Evolutionary conservation across 2,797 vertebrate genomes (phyloP).

Genomic region (Toxotes lorentzi): DNA sequence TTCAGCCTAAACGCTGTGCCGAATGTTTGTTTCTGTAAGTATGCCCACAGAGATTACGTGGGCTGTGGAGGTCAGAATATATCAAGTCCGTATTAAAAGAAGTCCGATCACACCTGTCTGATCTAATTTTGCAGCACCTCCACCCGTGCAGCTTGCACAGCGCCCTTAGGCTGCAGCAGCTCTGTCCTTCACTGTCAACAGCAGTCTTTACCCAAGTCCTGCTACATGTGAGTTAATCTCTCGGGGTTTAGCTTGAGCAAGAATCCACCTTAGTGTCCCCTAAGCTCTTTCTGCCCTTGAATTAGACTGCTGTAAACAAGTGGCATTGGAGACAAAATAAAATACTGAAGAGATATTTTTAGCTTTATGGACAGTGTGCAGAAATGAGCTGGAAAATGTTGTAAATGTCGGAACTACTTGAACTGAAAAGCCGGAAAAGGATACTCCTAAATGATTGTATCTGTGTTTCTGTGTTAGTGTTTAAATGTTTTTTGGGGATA

Average conservation of each 20-base stretch:
- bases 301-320: conserved; percentile 36
- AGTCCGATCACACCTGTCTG: conserved; percentile 30
- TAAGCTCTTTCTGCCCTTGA: conserved; percentile 61
- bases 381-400: background rate
- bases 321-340: background rate
- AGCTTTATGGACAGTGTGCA: background rate
- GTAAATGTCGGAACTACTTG: background rate
- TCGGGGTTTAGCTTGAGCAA: conserved; percentile 63
- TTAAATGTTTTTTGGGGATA: background rate
- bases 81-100: conserved; percentile 18
- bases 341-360: background rate
- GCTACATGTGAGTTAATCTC: conserved; percentile 69
- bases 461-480: background rate
- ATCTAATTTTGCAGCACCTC: conserved; percentile 34
- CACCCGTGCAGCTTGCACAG: conserved; percentile 13
- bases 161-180: conserved; percentile 24
- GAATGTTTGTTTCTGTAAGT: background rate
- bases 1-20: background rate
- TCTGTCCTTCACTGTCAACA: conserved; percentile 52
- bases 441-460: background rate
- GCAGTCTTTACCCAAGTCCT: conserved; percentile 38
- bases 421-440: background rate
- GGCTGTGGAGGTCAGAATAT: conserved; percentile 2
- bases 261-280: conserved; percentile 57
- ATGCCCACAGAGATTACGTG: background rate